These are phyloP conservation scores for Hecatera dysodea DNA, from an alignment of 2,888 invertebrate species.

Conservation along the genomic window DNA sequence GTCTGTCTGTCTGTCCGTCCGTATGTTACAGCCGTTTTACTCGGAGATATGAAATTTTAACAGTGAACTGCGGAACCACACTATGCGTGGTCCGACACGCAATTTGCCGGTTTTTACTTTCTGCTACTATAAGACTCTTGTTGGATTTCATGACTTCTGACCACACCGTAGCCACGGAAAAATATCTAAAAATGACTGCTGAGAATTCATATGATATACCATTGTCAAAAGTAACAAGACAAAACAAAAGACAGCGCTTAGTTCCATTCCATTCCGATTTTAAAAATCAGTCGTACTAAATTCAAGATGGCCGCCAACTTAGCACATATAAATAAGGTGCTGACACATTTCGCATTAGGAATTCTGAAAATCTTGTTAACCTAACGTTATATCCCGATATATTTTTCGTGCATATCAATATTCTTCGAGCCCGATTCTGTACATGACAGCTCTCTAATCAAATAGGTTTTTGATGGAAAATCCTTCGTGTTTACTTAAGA, in stretches of 20 bases:
- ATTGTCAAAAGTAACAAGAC: neutral
- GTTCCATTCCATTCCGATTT: constrained; percentile 8
- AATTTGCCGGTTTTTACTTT: too few relatives aligned
- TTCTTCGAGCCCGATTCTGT: constrained; percentile 47
- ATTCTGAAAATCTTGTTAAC: constrained; percentile 35
- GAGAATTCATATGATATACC: neutral
- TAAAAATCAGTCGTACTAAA: constrained; percentile 8
- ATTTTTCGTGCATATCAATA: constrained; percentile 61
- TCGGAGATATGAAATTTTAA: too few relatives aligned
- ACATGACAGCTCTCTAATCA: constrained; percentile 65
- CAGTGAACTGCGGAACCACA: too few relatives aligned
- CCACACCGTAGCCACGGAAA: too few relatives aligned
- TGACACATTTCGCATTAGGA: constrained; percentile 44
- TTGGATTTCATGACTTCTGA: too few relatives aligned
- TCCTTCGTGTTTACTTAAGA: constrained; percentile 54
- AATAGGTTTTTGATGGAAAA: constrained; percentile 65
- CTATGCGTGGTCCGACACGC: too few relatives aligned
- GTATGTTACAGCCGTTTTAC: too few relatives aligned
- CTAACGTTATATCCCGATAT: constrained; percentile 25
- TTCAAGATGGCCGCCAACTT: constrained; percentile 23
- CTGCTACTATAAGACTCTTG: too few relatives aligned
- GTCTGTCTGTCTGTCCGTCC: too few relatives aligned
- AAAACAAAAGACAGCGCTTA: constrained; percentile 22
- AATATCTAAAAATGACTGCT: too few relatives aligned
- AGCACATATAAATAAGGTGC: constrained; percentile 32